Conservation (phyloP, 2,113 vertebrate species). For the Prinia subflava region DNA sequence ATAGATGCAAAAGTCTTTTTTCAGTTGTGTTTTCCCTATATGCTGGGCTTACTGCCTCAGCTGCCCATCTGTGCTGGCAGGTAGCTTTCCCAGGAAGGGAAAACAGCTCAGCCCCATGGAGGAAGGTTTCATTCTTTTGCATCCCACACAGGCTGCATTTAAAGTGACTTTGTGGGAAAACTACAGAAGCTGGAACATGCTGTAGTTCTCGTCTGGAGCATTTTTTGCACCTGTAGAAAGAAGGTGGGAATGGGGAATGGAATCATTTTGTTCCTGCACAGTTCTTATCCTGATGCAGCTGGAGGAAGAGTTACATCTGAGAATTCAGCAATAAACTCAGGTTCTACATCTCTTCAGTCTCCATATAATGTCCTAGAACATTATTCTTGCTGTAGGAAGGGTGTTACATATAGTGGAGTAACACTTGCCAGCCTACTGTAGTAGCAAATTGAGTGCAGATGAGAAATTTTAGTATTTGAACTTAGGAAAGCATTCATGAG, state of each 20-base stretch:
- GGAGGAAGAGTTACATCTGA: background rate
- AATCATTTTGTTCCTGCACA: background rate
- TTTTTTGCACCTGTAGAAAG: background rate
- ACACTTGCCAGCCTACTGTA: background rate
- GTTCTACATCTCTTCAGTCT: background rate
- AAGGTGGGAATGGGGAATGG: background rate
- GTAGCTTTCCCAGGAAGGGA: background rate
- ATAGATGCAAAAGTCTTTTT: slow-evolving; percentile 32
- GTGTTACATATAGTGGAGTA: background rate
- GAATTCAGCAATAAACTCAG: background rate
- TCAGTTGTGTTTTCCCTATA: background rate
- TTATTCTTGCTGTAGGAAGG: background rate
- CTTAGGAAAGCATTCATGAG: background rate
- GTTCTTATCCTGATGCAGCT: background rate
- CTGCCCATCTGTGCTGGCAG: background rate
- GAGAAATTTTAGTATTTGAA: background rate
- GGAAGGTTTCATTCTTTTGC: background rate
- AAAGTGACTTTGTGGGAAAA: background rate
- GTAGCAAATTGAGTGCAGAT: background rate
- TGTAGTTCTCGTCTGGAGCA: background rate
- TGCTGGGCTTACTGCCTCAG: background rate
- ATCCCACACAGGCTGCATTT: background rate
- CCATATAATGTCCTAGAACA: background rate
- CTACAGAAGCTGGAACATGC: background rate
- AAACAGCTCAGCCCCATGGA: background rate